Evolutionary conservation across 2,888 invertebrate genomes (phyloP).

Genomic region (Brachyptera putata): DNA sequence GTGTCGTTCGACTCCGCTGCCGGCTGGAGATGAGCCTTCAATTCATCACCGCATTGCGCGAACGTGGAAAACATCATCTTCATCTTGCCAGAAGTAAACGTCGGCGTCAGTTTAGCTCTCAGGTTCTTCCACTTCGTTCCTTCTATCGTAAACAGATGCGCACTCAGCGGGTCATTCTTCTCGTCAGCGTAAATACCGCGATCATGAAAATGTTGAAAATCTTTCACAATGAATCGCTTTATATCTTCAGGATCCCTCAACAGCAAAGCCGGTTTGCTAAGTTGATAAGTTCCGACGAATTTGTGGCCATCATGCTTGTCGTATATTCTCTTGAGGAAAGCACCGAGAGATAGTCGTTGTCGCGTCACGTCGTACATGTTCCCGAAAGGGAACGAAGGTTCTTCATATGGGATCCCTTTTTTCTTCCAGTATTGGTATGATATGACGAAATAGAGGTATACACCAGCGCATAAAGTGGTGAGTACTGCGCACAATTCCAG

Average conservation of each 20-base stretch:
- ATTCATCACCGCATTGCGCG: conserved; percentile 52
- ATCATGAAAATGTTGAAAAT: conserved; percentile 63
- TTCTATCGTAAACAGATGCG: conserved; percentile 55
- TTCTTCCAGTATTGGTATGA: conserved; percentile 53
- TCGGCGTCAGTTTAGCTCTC: conserved; percentile 58
- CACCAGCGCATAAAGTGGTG: not conserved
- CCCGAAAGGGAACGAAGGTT: conserved; percentile 61
- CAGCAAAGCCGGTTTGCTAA: conserved; percentile 52
- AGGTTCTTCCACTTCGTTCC: conserved; percentile 60
- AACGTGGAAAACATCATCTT: conserved; percentile 61
- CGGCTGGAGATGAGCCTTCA: conserved; percentile 47
- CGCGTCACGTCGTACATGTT: conserved; percentile 54
- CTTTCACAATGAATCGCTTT: conserved; percentile 53
- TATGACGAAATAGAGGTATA: conserved; percentile 20
- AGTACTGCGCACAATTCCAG: not conserved
- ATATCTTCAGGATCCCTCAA: conserved; percentile 60
- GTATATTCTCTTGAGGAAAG: conserved; percentile 58
- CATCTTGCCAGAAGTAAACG: conserved; percentile 63
- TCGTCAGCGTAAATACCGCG: conserved; percentile 60
- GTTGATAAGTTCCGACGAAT: conserved; percentile 22
- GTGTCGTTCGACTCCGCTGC: conserved; percentile 40
- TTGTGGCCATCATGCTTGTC: conserved; percentile 37
- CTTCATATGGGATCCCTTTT: conserved; percentile 52
- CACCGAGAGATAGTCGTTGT: conserved; percentile 55
- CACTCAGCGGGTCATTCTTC: conserved; percentile 55